A percentile compares a stretch with the other conserved stretches of the same genome.
Evolutionary conservation across 2,888 invertebrate species (phyloP).

Genomic region (Odontothrips loti): DNA sequence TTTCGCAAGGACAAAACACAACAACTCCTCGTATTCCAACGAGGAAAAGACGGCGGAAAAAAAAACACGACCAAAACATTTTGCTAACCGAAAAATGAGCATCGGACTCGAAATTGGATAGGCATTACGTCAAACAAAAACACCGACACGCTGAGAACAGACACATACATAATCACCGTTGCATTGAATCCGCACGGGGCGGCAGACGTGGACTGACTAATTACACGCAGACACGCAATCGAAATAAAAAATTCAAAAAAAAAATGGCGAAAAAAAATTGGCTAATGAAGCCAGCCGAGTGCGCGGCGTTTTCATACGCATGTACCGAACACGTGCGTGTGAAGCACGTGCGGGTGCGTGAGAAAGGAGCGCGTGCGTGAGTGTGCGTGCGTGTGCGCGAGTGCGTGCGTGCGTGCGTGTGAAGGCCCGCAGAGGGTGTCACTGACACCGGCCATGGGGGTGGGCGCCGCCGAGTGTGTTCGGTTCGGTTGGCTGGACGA

Average conservation of each 20-base stretch:
- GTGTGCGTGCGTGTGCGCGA: neutral
- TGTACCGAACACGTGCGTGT: neutral
- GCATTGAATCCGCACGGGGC: neutral
- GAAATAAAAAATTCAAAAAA: neutral
- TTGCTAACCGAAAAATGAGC: neutral
- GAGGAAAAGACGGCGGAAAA: too few relatives aligned
- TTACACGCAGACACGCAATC: neutral
- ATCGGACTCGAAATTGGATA: neutral
- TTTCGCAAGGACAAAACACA: too few relatives aligned
- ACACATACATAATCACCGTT: neutral
- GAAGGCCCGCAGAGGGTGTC: conserved; percentile 11
- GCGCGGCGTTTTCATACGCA: neutral
- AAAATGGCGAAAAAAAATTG: neutral
- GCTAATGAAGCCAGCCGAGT: neutral
- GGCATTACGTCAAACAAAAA: neutral
- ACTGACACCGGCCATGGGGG: neutral
- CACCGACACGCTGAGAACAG: neutral
- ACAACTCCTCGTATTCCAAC: too few relatives aligned
- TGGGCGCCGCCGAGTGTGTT: too few relatives aligned
- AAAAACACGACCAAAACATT: too few relatives aligned
- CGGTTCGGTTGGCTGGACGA: too few relatives aligned
- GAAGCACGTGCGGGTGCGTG: neutral
- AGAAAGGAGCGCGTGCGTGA: neutral
- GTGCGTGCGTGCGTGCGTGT: neutral
- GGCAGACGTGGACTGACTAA: neutral